phyloP scores from a whole-genome alignment of 2,888 invertebrate genomes.

The Meiosimyza platycephala region DNA sequence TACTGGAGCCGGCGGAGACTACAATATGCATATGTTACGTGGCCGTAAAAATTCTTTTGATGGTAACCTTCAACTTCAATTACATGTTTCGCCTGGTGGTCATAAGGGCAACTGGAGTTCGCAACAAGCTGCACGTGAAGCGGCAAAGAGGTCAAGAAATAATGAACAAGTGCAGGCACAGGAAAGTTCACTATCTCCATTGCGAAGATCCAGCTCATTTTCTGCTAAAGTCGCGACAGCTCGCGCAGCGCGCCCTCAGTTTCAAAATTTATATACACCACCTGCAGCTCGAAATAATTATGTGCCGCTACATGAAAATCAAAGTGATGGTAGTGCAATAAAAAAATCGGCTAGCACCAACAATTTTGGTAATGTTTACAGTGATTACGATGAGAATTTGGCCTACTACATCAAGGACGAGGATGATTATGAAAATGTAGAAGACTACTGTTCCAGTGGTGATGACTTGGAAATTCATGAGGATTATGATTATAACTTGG shows the following conservation, averaged over 20 bases:
- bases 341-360: constrained; percentile 67
- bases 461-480: constrained; percentile 56
- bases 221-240: constrained; percentile 65
- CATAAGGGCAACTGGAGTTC: constrained; percentile 27
- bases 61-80: constrained; percentile 48
- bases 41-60: constrained; percentile 67
- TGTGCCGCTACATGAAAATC: constrained; percentile 38
- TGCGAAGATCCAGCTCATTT: constrained; percentile 78
- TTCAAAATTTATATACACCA: constrained; percentile 62
- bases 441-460: constrained; percentile 62
- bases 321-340: constrained; percentile 46
- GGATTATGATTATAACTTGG: constrained; percentile 52
- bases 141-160: constrained; percentile 30
- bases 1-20: constrained; percentile 62
- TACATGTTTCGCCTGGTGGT: constrained; percentile 45
- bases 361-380: constrained; percentile 64
- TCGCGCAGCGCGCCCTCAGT: constrained; percentile 55
- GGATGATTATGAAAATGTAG: constrained; percentile 62
- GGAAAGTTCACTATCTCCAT: constrained; percentile 64
- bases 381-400: constrained; percentile 64
- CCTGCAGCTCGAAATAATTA: constrained; percentile 61
- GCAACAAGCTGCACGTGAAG: constrained; percentile 28
- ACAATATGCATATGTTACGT: constrained; percentile 60
- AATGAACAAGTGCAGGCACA: constrained; percentile 20
- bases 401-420: constrained; percentile 67